Evolutionary conservation across 1,140 invertebrate genomes (phyloP).

Genomic region (Cyclargus thomasi): DNA sequence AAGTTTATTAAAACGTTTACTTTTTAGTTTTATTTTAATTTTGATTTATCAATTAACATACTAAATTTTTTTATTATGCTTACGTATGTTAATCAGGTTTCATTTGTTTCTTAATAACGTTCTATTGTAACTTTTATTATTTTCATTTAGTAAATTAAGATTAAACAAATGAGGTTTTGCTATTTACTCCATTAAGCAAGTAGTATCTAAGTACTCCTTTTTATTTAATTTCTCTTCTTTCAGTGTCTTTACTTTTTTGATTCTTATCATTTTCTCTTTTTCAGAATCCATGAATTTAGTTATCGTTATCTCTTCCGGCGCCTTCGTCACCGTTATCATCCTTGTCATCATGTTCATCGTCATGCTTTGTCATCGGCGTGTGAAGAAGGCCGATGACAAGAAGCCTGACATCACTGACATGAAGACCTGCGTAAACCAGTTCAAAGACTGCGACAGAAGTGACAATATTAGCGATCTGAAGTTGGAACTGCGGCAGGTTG

Average conservation of each 20-base stretch:
- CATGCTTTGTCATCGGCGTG: conserved; percentile 57
- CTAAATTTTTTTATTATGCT: no score
- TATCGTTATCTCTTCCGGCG: conserved; percentile 40
- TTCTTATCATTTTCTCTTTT: conserved; percentile 23
- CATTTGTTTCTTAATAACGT: no score
- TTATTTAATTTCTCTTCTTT: no score
- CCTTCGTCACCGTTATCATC: conserved; percentile 41
- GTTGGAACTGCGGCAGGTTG: conserved; percentile 55
- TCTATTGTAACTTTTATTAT: no score
- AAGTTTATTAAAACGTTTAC: no score
- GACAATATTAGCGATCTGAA: conserved; percentile 64
- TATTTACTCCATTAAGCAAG: no score
- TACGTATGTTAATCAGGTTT: no score
- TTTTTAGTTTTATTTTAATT: no score
- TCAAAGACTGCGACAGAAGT: conserved; percentile 55
- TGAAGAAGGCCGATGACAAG: conserved; percentile 47
- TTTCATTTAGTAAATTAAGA: no score
- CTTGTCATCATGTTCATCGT: conserved; percentile 51
- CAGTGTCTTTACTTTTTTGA: background rate
- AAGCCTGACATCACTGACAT: conserved; percentile 59
- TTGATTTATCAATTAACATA: conserved; percentile 13
- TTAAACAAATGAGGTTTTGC: no score
- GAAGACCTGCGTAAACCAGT: conserved; percentile 45
- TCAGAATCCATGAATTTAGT: conserved; percentile 51
- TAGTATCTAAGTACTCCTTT: no score